phyloP scores from a whole-genome alignment of 2,888 invertebrate species.

The Heliconius ismenius region DNA sequence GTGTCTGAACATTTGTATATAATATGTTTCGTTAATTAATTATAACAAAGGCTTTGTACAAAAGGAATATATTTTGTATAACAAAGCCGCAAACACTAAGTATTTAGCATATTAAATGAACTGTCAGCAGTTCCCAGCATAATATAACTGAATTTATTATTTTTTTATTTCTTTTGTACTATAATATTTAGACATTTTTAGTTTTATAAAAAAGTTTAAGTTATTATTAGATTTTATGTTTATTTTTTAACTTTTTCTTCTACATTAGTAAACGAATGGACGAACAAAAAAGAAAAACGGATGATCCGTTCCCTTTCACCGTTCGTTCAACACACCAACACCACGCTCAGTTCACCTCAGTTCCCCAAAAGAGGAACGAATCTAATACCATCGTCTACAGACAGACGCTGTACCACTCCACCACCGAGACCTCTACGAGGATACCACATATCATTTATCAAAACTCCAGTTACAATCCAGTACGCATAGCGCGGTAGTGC shows the following conservation, averaged over 20 bases:
- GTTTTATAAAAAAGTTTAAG: background rate
- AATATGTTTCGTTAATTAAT: background rate
- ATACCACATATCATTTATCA: conserved; percentile 5
- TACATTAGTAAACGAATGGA: too few species aligned
- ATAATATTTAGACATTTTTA: background rate
- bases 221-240: background rate
- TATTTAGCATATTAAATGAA: conserved; percentile 8
- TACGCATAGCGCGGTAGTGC: conserved; percentile 72
- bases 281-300: too few species aligned
- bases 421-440: too few species aligned
- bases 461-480: conserved; percentile 32
- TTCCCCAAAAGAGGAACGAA: too few species aligned
- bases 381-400: too few species aligned
- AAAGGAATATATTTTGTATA: too few species aligned
- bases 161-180: background rate
- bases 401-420: too few species aligned
- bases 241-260: too few species aligned
- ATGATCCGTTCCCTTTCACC: too few species aligned
- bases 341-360: too few species aligned
- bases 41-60: background rate
- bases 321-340: too few species aligned
- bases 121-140: background rate
- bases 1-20: background rate
- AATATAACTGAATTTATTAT: background rate
- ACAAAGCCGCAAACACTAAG: background rate